Evolutionary conservation across 2,113 vertebrate species (phyloP), one percentile per base, ranked within the genome.

Genomic region (Protomyctophum bolini): DNA sequence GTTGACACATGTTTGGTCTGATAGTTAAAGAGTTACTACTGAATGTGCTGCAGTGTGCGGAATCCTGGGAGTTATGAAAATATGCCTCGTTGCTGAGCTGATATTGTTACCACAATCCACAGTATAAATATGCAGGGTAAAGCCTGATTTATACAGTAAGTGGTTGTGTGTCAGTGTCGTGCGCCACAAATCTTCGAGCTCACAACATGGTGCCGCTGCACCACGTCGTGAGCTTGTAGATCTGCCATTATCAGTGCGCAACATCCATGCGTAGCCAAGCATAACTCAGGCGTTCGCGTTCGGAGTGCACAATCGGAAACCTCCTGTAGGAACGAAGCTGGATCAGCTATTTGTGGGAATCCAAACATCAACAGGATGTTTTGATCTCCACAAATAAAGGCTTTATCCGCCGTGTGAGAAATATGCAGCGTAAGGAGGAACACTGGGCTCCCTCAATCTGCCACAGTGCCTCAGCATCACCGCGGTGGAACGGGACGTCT

Each of bases 281-380:
- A 3, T 41, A 41, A 41, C 33, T 41, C 33, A 6, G 33, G 33
- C 33, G 1, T 41, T 41, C 1, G 5, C 33, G n/a, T 41, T 41
- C 33, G 2, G 21, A 75, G 66, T 71, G 6, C 45, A 68, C 55
- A 63, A 70, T n/a, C 10, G 11, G 0, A 46, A 69, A 48, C 51
- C n/a, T 52, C 73, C 9, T 60, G 12, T 10, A 10, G 51, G 9
- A 54, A 78, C 59, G 10, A 10, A 49, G 79, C 77, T 41, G 7
- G 62, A 15, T 80, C 68, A 58, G n/a, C 10, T 45, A 72, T 73
- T 84, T 75, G 0, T 48, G 9, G 66, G 28, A 56, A 61, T 67
- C 41, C 58, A 79, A 82, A 87, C 68, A 84, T 63, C 66, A 85
- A 83, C 79, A 84, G 75, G 77, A 85, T 79, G 79, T 81, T 84